Percentiles rank a stretch among this genome's conserved stretches.
phyloP scores from a whole-genome alignment of 1,140 invertebrate genomes.

The Conopomorpha cramerella region DNA sequence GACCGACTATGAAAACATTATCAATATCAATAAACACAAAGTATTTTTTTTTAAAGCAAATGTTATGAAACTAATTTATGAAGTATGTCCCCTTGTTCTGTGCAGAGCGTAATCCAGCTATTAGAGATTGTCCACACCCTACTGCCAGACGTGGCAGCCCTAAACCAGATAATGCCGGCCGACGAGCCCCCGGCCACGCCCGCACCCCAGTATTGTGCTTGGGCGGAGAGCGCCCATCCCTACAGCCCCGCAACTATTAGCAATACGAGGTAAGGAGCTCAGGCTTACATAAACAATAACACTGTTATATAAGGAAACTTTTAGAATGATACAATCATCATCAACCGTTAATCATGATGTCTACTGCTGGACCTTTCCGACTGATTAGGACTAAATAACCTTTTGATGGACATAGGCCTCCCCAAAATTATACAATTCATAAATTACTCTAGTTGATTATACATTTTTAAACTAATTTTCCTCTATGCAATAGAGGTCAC shows the following conservation, averaged over 20 bases:
- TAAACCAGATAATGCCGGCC: constrained; percentile 72
- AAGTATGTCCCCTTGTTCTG: neutral
- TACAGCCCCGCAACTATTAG: constrained; percentile 89
- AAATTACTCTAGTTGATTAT: neutral
- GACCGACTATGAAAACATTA: too few relatives aligned
- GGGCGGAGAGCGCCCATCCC: constrained; percentile 96
- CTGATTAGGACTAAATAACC: neutral
- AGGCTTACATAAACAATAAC: too few relatives aligned
- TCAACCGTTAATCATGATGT: neutral
- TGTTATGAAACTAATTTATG: too few relatives aligned
- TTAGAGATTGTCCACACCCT: constrained; percentile 89
- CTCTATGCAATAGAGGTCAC: too few relatives aligned
- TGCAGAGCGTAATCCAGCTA: constrained; percentile 86
- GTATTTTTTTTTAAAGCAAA: constrained; percentile 1
- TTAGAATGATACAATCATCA: neutral
- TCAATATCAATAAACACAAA: too few relatives aligned
- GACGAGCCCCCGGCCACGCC: constrained; percentile 43
- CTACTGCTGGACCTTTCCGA: neutral
- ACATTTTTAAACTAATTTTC: too few relatives aligned
- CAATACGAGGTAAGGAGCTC: constrained; percentile 81
- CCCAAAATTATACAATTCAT: neutral
- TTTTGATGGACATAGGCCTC: neutral
- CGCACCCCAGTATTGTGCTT: constrained; percentile 85
- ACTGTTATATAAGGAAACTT: too few relatives aligned
- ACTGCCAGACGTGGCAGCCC: constrained; percentile 83